phyloP scores from a whole-genome alignment of 2,888 invertebrate genomes.

The Ennomos quercinarius region DNA sequence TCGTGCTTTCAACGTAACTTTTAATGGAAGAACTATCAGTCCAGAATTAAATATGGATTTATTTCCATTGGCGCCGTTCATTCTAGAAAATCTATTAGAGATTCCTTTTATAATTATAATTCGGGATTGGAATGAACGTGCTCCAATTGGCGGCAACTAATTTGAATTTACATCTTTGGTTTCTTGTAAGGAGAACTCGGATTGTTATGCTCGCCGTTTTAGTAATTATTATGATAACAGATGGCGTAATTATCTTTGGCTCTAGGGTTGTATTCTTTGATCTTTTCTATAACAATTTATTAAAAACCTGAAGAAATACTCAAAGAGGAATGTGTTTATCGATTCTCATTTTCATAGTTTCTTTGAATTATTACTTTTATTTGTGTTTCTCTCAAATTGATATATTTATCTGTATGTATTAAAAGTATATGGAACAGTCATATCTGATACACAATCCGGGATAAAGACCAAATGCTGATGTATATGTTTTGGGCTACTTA shows the following conservation, averaged over 20 bases:
- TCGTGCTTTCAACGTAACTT: too few relatives aligned
- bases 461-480: conserved; percentile 11
- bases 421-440: too few relatives aligned
- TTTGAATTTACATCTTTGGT: conserved; percentile 33
- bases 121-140: conserved; percentile 13
- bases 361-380: too few relatives aligned
- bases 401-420: too few relatives aligned
- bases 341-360: not conserved
- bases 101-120: conserved; percentile 20
- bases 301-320: too few relatives aligned
- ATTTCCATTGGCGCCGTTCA: conserved; percentile 11
- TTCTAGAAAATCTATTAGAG: conserved; percentile 7
- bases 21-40: not conserved
- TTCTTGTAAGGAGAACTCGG: conserved; percentile 22
- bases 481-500: conserved; percentile 7
- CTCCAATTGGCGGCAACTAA: conserved; percentile 28
- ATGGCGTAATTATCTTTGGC: conserved; percentile 15
- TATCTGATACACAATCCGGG: not conserved
- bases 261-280: not conserved
- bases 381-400: too few relatives aligned
- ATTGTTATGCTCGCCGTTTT: conserved; percentile 12
- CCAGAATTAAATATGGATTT: not conserved
- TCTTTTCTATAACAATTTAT: too few relatives aligned
- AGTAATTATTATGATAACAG: conserved; percentile 21
- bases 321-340: not conserved